Conservation (phyloP, 1,140 invertebrate species). For the Calliopsis andreniformis region DNA sequence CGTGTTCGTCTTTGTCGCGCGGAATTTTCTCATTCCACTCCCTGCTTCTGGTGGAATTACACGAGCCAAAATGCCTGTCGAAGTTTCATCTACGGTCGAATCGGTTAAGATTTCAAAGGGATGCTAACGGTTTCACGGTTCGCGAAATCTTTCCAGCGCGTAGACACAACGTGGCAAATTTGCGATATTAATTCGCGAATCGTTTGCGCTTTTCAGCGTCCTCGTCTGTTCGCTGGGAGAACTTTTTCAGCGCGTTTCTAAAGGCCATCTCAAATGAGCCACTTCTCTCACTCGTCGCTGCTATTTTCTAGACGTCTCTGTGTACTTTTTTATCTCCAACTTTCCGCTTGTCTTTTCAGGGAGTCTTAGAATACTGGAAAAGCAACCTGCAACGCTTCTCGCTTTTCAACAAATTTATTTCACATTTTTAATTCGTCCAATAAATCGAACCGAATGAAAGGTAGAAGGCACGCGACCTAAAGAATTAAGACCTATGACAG, state of each 20-base stretch:
- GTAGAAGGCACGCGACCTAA: no score
- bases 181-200: constrained; percentile 44
- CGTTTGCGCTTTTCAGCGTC: constrained; percentile 1
- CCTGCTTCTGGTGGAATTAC: constrained; percentile 8
- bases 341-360: no score
- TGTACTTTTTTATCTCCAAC: no score
- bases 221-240: background rate
- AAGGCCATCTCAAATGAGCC: no score
- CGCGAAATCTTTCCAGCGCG: constrained; percentile 1
- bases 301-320: no score
- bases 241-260: constrained; percentile 1
- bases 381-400: no score
- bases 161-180: constrained; percentile 13
- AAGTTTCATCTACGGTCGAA: constrained; percentile 18
- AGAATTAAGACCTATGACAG: no score
- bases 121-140: constrained; percentile 33
- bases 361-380: no score
- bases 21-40: constrained; percentile 18
- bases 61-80: background rate
- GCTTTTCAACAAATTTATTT: no score
- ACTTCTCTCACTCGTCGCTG: no score
- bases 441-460: no score
- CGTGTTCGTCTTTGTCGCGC: constrained; percentile 10
- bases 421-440: no score
- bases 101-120: constrained; percentile 36